Base-by-base conservation (phyloP, 2,888 invertebrate genomes). In the Watsonalla cultraria region DNA sequence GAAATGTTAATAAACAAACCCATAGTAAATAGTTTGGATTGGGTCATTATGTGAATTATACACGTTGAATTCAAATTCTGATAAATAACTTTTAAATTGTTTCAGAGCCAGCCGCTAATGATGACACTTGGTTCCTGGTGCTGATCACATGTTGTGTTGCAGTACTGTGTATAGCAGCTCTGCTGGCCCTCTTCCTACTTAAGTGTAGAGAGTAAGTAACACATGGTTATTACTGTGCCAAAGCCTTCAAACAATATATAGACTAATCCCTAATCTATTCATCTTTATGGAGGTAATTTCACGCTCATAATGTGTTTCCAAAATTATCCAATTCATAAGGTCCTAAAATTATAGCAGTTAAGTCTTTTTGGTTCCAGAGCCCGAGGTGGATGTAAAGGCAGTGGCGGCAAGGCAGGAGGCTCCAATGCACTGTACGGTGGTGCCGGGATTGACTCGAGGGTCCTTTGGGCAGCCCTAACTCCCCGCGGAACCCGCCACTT, bases 401-500 rank as follows among this genome's bases (percentile, higher is more conserved):
- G 92, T 68, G 72, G 90, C 63, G 91, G 93, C 62, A 90, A 90
- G 57, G 78, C 87, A 76, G 84, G 90, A 78, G 86, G 88, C 70
- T 77, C 92, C 68, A 82, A 84, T 64, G 84, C 87, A 0, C 65
- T 90, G 0, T 90, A 90, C 60, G 90, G 88, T 2, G 84, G 87
- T 51, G 84, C 92, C 13, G 92, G 93, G 15, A 91, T 93, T 11
- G 94, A 94, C 73, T 94, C 94, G 5, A 91, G 95, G 7, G 93
- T 95, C 2, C 91, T 95, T 48, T 97, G 97, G 97, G 96, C 97
- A 0, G 96, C 96, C 0, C 83, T 97, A 8, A 96, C 96, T 0
- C 96, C 96, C 0, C 92, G 95, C 15, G 96, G 96, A 11, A 96
- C 96, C 0, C 92, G 95, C 24, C 96, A 96, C 80, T 96, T 94